Percentiles rank a stretch among this genome's conserved stretches.
Conservation (phyloP, 37 sponge, comb jelly and placozoan genomes). For the Hormiphora californensis region DNA sequence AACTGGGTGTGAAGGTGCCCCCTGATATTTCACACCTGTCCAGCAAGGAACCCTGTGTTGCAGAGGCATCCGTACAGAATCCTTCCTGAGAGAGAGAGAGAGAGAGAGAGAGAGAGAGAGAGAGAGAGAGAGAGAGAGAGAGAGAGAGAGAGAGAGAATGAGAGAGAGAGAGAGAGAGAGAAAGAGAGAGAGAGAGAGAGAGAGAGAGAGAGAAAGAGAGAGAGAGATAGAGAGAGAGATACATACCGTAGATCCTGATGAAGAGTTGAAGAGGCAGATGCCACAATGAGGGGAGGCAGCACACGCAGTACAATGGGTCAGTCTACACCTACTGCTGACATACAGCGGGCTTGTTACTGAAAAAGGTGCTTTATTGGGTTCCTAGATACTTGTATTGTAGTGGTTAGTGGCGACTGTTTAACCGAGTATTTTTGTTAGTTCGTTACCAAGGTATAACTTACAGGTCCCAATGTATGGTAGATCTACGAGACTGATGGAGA, state of each 20-base stretch:
- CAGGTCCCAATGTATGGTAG: background rate
- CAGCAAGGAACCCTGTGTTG: background rate
- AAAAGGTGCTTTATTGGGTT: too few species aligned
- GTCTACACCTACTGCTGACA: background rate
- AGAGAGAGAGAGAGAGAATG: background rate
- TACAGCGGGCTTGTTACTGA: constrained; percentile 17
- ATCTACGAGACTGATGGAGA: background rate
- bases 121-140: background rate
- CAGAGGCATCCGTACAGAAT: constrained; percentile 9
- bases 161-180: background rate
- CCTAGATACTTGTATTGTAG: too few species aligned
- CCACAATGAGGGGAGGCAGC: constrained; percentile 4
- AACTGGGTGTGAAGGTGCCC: background rate
- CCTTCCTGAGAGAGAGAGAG: background rate
- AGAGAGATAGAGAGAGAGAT: background rate
- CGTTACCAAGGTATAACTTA: background rate
- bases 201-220: background rate
- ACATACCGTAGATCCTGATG: background rate
- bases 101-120: background rate
- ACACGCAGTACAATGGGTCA: background rate
- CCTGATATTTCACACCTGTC: constrained; percentile 4
- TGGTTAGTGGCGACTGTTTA: too few species aligned
- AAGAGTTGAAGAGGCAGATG: background rate
- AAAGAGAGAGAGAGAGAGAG: background rate
- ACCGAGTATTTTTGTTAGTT: too few species aligned